Base-by-base conservation (phyloP, 2,888 invertebrate species). In the Cephus spinipes region DNA sequence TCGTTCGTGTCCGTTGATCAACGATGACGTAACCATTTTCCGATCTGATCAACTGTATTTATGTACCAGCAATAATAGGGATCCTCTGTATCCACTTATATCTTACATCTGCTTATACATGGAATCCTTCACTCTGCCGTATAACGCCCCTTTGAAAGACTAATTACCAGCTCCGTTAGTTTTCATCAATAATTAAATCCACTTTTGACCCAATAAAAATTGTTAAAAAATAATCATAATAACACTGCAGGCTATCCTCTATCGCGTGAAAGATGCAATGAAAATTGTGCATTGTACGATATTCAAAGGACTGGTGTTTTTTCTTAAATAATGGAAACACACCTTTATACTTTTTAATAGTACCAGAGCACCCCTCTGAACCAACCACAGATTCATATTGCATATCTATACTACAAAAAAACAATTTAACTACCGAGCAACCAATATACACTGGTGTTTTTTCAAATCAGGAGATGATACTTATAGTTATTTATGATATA, bases 11-110 rank as follows among this genome's bases (percentile, higher is more conserved):
- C 77, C 73, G 74, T 77, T 68, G 80, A 79, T 81, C 85, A 69
- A 69, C 71, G 34, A 77, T 86, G 81, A 81, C 76, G 85, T 79
- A 84, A 86, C 79, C 73, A 77, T 76, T 76, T 80, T 80, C 79
- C 77, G 77, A 81, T 81, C 77, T 77, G 74, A 74, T 74, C 36
- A 36, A 68, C 76, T 77, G 79, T 31, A 32, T 71, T 71, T 33
- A 55, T 23, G 3, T 55, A 9, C 55, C 23, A 9, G 23, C 55
- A 55, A 23, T 55, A 55, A 23, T 23, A 23, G 23, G 23, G 55
- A 55, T 1, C 23, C 55, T 55, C 55, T 23, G 55, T 23, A 0
- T 55, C 55, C 23, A 55, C 55, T 55, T 55, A 55, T 55, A 55
- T 23, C 23, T 9, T 55, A 55, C 23, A 2, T 23, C 9, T 55